Evolutionary conservation across 2,113 vertebrate species (phyloP).

Genomic region (Nothoprocta perdicaria): DNA sequence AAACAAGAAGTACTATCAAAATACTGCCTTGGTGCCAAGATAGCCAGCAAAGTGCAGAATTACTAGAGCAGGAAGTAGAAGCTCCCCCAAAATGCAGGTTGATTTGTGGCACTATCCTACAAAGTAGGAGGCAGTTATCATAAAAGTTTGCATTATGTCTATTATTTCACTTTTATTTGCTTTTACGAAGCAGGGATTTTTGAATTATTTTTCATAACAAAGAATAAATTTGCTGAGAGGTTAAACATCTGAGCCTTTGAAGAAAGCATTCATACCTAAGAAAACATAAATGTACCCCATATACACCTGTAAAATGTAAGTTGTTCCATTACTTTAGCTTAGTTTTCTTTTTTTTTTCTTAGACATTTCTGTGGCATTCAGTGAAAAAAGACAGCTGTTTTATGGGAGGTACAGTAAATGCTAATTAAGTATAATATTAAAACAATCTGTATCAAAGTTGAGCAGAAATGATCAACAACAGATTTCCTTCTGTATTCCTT

Average conservation of each 20-base stretch:
- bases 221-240: neutral
- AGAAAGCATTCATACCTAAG: neutral
- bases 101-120: neutral
- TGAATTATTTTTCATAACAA: neutral
- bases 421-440: conserved; percentile 12
- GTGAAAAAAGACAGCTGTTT: conserved; percentile 2
- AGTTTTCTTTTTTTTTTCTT: neutral
- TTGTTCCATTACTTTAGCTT: neutral
- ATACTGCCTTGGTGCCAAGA: neutral
- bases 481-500: conserved; percentile 12
- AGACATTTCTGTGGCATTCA: conserved; percentile 14
- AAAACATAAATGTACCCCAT: neutral
- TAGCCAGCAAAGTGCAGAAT: neutral
- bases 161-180: neutral
- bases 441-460: neutral
- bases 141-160: neutral
- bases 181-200: neutral
- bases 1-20: neutral
- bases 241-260: neutral
- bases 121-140: neutral
- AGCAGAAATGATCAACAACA: conserved; percentile 1
- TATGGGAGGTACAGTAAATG: neutral
- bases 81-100: neutral
- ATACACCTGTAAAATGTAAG: neutral
- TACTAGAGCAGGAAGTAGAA: neutral